Base-by-base conservation (phyloP, 2,888 invertebrate genomes). In the Trichopoda pennipes region DNA sequence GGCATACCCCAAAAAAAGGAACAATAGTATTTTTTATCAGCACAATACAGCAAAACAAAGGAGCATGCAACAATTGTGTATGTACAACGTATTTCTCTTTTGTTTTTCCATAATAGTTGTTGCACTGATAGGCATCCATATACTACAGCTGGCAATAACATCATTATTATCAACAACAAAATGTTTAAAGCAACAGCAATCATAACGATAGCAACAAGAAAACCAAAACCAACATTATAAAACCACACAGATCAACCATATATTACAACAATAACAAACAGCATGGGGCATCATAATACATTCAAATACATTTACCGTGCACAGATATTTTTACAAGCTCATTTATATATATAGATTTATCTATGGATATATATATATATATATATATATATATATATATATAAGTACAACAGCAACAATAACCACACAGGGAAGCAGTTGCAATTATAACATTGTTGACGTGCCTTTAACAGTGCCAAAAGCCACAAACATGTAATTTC, bases 61-160 rank as follows among this genome's bases (percentile, higher is more conserved):
- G 10, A 49, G 21, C 49, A 32, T 58, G 58, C 72, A 79, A 72
- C 66, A 79, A 73, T 66, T 78, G 42, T 64, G 14, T 17, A 51
- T 8, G 17, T 16, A 32, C 35, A 47, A 44, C 42, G 47, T 14
- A 17, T 51, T 38, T 9, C 17, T 51, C 21, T 58, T 56, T 78
- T 64, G 51, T 70, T 78, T 58, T 44, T 17, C 60, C 64, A 60
- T 53, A 53, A 73, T 63, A 79, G 53, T 73, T 79, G 72, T 73
- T 73, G 72, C 58, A 79, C 58, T 66, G 66, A 73, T 60, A 66
- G 35, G 42, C 66, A 61, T 38, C 1, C n/a, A 12, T 21, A 61
- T 17, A 2, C 55, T 32, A 16, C 16, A 53, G 84, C 78, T 85
- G 82, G 78, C 84, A 84, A 84, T 85, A 87, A 83, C 86, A 86